Percentiles rank a stretch among this genome's conserved stretches.
These are phyloP conservation scores for Euzophera pinguis DNA, from an alignment of 2,888 invertebrate species.

Conservation along the genomic window DNA sequence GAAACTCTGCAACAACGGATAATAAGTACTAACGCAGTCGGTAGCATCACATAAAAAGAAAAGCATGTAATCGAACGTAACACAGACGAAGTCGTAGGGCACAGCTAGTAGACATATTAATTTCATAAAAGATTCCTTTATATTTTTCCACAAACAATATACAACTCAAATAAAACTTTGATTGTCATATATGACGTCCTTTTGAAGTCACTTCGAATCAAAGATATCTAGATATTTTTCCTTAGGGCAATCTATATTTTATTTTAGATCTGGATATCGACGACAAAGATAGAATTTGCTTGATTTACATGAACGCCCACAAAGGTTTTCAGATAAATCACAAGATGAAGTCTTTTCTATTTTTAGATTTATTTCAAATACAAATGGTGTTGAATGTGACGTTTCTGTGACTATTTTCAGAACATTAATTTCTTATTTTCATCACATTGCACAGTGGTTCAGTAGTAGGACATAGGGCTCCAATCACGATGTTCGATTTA, in stretches of 20 bases:
- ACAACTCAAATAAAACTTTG: neutral
- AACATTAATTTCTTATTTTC: too few species aligned
- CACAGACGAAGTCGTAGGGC: too few species aligned
- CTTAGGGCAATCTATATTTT: neutral
- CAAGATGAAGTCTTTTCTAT: neutral
- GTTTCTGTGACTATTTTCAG: too few species aligned
- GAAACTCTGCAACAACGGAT: too few species aligned
- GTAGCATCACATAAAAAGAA: too few species aligned
- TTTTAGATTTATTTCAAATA: neutral
- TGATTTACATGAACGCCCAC: slow-evolving; percentile 2
- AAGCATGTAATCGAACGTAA: too few species aligned
- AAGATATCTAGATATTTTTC: neutral
- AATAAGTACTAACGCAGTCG: too few species aligned
- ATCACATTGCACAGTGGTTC: too few species aligned
- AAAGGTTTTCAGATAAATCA: neutral
- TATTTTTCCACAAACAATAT: neutral
- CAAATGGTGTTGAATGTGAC: too few species aligned
- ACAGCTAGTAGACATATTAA: too few species aligned
- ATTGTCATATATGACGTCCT: neutral
- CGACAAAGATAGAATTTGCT: neutral
- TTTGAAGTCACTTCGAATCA: neutral
- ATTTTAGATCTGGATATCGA: neutral
- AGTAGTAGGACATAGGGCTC: too few species aligned
- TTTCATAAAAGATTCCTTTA: neutral
- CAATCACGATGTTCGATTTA: too few species aligned